Evolutionary conservation across 2,888 invertebrate species (phyloP), one percentile per base, ranked within the genome.

Genomic region (Nymphalis urticae): DNA sequence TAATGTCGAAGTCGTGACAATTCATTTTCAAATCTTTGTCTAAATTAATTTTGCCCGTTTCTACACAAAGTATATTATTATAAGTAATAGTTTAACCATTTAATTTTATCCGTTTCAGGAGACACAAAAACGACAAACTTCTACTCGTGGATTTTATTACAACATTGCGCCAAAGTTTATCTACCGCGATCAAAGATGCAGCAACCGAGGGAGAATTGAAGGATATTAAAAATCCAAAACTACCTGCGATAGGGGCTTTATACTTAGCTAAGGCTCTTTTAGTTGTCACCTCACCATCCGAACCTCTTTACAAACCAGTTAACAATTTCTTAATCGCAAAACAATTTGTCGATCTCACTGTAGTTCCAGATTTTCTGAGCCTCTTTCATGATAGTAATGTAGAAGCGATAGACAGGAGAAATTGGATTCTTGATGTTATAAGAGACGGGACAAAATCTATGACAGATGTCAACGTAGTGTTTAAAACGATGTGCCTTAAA

Each of bases 351-450:
- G 95, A 97, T 81, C 90, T 98, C 19, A 93, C 94, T 17, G 94
- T 95, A 4, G 95, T 98, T n/a, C 98, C 98, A 0, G 98, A 98
- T 82, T 95, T 98, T 80, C 95, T 97, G 71, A 95, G 96, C 64
- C 94, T 98, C 50, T 96, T 98, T 80, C 96, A 97, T 81, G 97
- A 96, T 72, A 94, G 95, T 13, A 96, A 96, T 67, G 92, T 96
- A 0, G 94, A 96, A 75, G 93, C 94, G 65, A 93, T 94, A 24
- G 93, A 94, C 0, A 95, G 97, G 77, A 93, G 97, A 58, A 88
- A 93, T 36, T 98, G 98, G 95, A 95, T 98, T 48, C 88, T 98
- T 13, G 94, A 95, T 76, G 87, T 97, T 10, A 93, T 98, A 48
- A 89, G 93, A 19, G 95, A 97, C 76, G 97, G 98, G 1, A 92